These are phyloP conservation scores for Nycticryphes semicollaris DNA, from an alignment of 2,113 vertebrate genomes.

Conservation along the genomic window DNA sequence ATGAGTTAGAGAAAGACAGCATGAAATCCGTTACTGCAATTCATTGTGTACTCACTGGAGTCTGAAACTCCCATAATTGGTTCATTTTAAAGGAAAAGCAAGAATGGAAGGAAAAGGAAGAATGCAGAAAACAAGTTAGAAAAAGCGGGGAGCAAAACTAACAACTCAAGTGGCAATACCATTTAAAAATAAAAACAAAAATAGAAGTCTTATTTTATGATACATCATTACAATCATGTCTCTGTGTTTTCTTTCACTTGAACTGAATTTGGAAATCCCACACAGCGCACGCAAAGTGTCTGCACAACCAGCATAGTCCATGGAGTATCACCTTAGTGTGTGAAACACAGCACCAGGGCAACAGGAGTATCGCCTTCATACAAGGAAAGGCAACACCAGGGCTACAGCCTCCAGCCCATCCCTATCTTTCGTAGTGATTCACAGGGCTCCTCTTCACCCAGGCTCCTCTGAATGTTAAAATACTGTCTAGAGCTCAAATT, in stretches of 20 bases:
- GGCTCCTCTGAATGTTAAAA: not conserved
- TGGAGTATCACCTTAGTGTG: not conserved
- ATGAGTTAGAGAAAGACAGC: not conserved
- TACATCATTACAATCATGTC: not conserved
- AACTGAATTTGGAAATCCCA: not conserved
- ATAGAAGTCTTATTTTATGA: not conserved
- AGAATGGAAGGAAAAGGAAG: not conserved
- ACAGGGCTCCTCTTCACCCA: not conserved
- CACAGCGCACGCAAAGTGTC: rapidly evolving
- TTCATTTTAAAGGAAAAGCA: not conserved
- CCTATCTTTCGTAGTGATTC: not conserved
- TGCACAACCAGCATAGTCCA: rapidly evolving
- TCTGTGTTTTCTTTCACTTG: not conserved
- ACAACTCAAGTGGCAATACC: not conserved
- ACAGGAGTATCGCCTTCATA: not conserved
- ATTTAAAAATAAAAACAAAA: not conserved
- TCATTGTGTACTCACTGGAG: not conserved
- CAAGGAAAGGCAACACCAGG: not conserved
- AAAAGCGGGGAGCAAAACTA: not conserved
- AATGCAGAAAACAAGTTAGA: not conserved
- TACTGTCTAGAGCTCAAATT: not conserved
- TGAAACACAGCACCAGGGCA: constrained; percentile 6
- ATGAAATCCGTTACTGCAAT: not conserved
- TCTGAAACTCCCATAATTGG: not conserved
- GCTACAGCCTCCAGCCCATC: not conserved